phyloP scores from a whole-genome alignment of 2,888 invertebrate genomes.

The Lissonota sp. region DNA sequence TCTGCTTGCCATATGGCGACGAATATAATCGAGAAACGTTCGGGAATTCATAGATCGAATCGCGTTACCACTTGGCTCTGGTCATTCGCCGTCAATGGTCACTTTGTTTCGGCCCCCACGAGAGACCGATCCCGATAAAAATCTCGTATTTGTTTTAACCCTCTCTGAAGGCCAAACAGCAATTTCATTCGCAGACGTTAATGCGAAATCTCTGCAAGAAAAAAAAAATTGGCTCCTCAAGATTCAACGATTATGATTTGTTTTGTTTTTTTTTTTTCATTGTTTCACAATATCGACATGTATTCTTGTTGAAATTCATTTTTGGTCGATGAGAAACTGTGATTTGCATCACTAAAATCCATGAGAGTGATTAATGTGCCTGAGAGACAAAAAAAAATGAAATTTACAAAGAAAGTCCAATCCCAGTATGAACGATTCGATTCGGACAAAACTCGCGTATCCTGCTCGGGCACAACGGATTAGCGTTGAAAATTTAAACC shows the following conservation, averaged over 20 bases:
- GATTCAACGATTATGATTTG: conserved; percentile 17
- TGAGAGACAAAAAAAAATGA: conserved; percentile 9
- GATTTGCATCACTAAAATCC: conserved; percentile 2
- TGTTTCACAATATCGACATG: neutral
- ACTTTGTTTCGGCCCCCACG: conserved; percentile 5
- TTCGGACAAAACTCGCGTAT: conserved; percentile 25
- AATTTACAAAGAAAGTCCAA: neutral
- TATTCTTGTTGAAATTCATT: neutral
- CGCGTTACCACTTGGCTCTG: conserved; percentile 3
- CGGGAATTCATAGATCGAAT: conserved; percentile 24
- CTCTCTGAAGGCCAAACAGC: neutral
- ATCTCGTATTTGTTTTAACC: neutral
- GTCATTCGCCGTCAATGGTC: neutral
- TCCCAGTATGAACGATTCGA: conserved; percentile 28
- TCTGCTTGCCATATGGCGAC: no score
- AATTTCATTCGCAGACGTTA: neutral
- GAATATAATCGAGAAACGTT: conserved; percentile 10
- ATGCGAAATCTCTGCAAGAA: neutral
- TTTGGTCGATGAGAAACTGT: neutral
- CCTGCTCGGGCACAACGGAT: conserved; percentile 8
- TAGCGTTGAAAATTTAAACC: conserved; percentile 10
- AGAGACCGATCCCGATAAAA: conserved; percentile 21
- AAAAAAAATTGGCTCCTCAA: conserved; percentile 28
- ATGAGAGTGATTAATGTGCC: conserved; percentile 1
- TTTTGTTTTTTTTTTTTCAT: neutral